phyloP scores from a whole-genome alignment of 2,888 invertebrate genomes.

The Acanthosepion lycidas region DNA sequence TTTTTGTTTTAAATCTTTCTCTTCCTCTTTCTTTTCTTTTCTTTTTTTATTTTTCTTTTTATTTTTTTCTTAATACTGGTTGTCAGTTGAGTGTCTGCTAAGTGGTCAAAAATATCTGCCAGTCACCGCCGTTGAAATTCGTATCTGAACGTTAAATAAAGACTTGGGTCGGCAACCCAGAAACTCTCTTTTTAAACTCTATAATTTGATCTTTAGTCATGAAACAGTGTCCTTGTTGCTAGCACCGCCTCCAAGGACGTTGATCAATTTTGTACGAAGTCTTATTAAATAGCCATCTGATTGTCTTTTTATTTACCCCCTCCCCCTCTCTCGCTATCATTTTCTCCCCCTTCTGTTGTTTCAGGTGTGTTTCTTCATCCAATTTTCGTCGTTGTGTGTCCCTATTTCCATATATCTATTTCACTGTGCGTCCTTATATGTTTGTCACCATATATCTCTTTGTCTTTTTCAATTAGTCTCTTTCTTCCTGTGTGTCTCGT shows the following conservation, averaged over 20 bases:
- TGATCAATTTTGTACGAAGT: background rate
- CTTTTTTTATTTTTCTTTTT: background rate
- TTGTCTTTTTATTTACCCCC: background rate
- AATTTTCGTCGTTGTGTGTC: background rate
- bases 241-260: background rate
- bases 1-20: background rate
- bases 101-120: conserved; percentile 23
- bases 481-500: background rate
- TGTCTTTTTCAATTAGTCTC: background rate
- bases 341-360: background rate
- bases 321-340: conserved; percentile 12
- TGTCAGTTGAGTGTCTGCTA: background rate
- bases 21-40: background rate
- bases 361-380: conserved; percentile 36
- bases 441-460: too few species aligned
- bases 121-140: background rate
- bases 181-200: background rate
- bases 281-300: background rate
- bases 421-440: background rate
- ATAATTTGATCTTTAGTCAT: background rate
- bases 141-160: background rate
- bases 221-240: background rate
- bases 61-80: background rate
- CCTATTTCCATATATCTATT: background rate
- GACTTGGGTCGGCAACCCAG: background rate